Evolutionary conservation across 2,888 invertebrate genomes (phyloP), one percentile per base, ranked within the genome.

Genomic region (Acronicta psi): DNA sequence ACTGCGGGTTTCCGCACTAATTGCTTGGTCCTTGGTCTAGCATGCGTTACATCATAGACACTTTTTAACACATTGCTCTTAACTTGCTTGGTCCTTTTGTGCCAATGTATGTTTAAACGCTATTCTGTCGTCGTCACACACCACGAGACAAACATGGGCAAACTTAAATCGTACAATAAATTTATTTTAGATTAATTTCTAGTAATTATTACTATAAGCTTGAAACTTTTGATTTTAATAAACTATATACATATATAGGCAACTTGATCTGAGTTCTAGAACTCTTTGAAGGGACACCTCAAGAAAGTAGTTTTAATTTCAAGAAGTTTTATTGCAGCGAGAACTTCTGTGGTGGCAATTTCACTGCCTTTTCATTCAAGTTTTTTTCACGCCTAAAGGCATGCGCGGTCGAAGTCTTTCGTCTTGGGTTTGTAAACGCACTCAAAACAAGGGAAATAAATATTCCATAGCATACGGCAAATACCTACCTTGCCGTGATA

Each of bases 1-100:
- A 78, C 82, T 79, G 70, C 65, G 65, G 77, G 75, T 70, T 84
- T 84, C 84, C 77, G 77, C 87, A 81, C 85, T 89, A 91, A 90
- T 90, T 90, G 84, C 84, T 68, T 54, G 45, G 61, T 62, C 69
- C 73, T 75, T 73, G 62, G 58, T 69, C 68, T 75, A 75, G 70
- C 60, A 68, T 55, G 54, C 57, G 61, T 38, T 40, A 42, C 66
- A 31, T 41, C n/a, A n/a, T 64, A 61, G 67, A 36, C 49, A 59
- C 9, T 9, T n/a, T 42, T 34, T 34, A 16, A 14, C n/a, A 42
- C 40, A 43, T 65, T 42, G 18, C n/a, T 6, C 10, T 17, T 18
- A 18, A 11, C 17, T 8, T 14, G 29, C 16, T 29, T 9, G 10
- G 6, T 17, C 11, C 10, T 44, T 18, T 36, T 44, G 10, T 42